Evolutionary conservation across 2,888 invertebrate genomes (phyloP).

Genomic region (Drosophila birchii): DNA sequence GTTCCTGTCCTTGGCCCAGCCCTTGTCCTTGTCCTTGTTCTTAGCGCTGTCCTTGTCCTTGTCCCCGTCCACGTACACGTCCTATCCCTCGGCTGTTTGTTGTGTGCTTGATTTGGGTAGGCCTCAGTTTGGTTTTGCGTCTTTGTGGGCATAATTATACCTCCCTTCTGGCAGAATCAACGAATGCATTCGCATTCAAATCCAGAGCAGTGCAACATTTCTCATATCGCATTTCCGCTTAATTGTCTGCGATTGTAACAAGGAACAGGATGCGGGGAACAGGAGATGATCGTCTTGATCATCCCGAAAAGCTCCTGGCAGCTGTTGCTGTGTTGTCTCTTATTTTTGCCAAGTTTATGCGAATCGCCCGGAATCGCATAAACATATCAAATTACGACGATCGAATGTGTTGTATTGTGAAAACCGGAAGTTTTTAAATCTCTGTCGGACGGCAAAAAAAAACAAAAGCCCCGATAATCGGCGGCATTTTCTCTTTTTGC

Average conservation of each 20-base stretch:
- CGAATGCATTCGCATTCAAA: slow-evolving; percentile 61
- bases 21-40: slow-evolving; percentile 48
- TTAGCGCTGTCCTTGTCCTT: slow-evolving; percentile 22
- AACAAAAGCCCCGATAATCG: slow-evolving; percentile 38
- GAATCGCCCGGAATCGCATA: slow-evolving; percentile 63
- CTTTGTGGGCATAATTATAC: slow-evolving; percentile 65
- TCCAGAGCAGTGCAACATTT: slow-evolving; percentile 61
- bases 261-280: slow-evolving; percentile 25
- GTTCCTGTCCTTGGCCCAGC: slow-evolving; percentile 47
- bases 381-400: slow-evolving; percentile 78
- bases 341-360: slow-evolving; percentile 56
- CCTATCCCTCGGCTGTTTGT: slow-evolving; percentile 39
- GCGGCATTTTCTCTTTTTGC: slow-evolving; percentile 30
- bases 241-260: slow-evolving; percentile 57
- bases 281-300: slow-evolving; percentile 34
- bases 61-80: slow-evolving; percentile 27
- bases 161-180: slow-evolving; percentile 24
- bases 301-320: slow-evolving; percentile 40
- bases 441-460: slow-evolving; percentile 17
- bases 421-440: slow-evolving; percentile 75
- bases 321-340: slow-evolving; percentile 49
- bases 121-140: slow-evolving; percentile 50
- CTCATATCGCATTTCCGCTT: slow-evolving; percentile 70
- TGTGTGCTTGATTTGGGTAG: slow-evolving; percentile 73
- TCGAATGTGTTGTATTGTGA: slow-evolving; percentile 42